Base-by-base conservation (phyloP, 2,797 vertebrate species). In the Champsocephalus gunnari region DNA sequence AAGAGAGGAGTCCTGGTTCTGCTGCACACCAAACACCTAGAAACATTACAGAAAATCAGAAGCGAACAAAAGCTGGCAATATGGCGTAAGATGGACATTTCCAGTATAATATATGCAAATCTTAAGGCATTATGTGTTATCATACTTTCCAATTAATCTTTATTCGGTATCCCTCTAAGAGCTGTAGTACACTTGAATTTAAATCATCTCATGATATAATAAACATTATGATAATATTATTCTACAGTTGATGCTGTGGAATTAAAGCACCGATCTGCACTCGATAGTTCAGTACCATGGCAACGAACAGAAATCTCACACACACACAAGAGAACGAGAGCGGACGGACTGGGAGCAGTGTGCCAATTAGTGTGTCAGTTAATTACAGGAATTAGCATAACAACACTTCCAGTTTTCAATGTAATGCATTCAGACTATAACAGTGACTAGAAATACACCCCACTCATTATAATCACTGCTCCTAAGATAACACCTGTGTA, bases 21-120 rank as follows among this genome's bases (percentile, higher is more conserved):
- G 96, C 94, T 97, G 96, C 90, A 98, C 95, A 88, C 97, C 98
- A 93, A 99, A 98, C 82, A 99, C 97, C 98, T 99, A 93, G 77
- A 91, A 53, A 73, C 11, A 43, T 73, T 62, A 57, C 2, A 77
- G 78, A 80, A 73, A 82, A 19, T 28, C 45, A 78, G 3, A 3
- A 71, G 4, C 9, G 17, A 59, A 69, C 28, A 66, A 63, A 0
- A 34, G 7, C 14, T 57, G 14, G 38, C 12, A 72, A 47, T 53
- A 32, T 63, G 21, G 17, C 47, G 44, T 58, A 43, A 34, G 11
- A 67, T 49, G 8, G 47, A 53, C 13, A 60, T 0, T 51, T 63
- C 28, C 66, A 34, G 14, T 45, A 43, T 19, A 68, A 44, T 41
- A 10, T 3, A 58, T 55, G 38, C 34, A 67, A 62, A 54, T 57